Evolutionary conservation across 2,888 invertebrate genomes (phyloP), one percentile per base, ranked within the genome.

Genomic region (Agrotis puta): DNA sequence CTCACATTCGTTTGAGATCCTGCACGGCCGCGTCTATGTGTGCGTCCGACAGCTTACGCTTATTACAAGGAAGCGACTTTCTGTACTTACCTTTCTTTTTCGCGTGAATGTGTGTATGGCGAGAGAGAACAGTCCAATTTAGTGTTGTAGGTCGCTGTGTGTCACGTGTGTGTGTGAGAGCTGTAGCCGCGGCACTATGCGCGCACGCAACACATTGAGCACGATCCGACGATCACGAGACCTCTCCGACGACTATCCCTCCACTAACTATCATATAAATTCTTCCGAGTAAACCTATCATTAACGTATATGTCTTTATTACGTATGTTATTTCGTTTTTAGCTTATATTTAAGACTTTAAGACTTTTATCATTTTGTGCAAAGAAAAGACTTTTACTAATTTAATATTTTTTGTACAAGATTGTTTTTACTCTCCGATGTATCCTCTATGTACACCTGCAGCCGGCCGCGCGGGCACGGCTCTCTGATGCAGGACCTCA

Each of bases 261-360:
- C 85, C 86, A 83, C 71, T 82, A 82, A 81, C 87, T 89, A 89
- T 89, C 90, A 87, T 93, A 94, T 95, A 95, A 95, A 95, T 95
- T 95, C 95, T 91, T 94, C 91, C 94, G 89, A 92, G 89, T 94
- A 93, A 92, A 91, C 94, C 94, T 95, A 95, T 91, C 91, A 92
- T 92, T 95, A 94, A 93, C 94, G 96, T 96, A 96, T 96, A 96
- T 96, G 95, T 96, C 95, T 96, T 96, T 95, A 94, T 96, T 96
- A 96, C 95, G 95, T 96, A 96, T 96, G 94, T 96, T 94, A 95
- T 94, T 95, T 86, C 86, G 88, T 85, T 87, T 88, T 88, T 94
- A 94, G 94, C 91, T 91, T 92, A 92, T 88, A 91, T 91, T 91
- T 91, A 92, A 92, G 89, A 89, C 85, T 88, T 94, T 73, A 77